Base-by-base conservation (phyloP, 2,797 vertebrate species). In the Pantherophis vulpinus region DNA sequence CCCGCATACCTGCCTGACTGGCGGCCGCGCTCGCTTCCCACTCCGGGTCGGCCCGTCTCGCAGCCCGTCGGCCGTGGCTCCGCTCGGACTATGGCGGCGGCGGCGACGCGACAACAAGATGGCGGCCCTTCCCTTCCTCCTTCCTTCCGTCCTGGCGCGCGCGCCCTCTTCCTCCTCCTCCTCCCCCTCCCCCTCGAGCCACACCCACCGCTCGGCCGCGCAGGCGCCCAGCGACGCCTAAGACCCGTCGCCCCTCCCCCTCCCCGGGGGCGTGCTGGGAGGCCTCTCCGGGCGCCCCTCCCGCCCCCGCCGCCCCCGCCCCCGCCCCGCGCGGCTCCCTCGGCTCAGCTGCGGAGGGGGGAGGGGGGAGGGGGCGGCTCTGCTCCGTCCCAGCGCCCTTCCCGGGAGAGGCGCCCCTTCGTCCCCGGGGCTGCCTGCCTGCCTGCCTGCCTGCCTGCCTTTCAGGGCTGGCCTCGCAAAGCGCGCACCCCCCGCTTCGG, bases 101-200 rank as follows among this genome's bases (percentile, higher is more conserved):
- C 59, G 83, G 92, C 93, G 90, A 93, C 93, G 93, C 93, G 93
- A 93, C 90, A 88, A 93, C 93, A 93, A 93, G 93, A 93, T 93
- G 93, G 93, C 93, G 86, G 87, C 90, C 83, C 16, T 58, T 70
- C 87, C 90, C 86, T 88, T 60, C 89, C 83, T 66, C 7, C 66
- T 56, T 88, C 47, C 86, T 86, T 66, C 20, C 58, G 29, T 58
- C 37, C 83, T 86, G 12, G 54, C 90, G 87, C 32, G 37, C 59
- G 74, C 59, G 58, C 58, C 58, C 16, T 59, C 18, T 20, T 20
- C 32, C 86, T 79, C 55, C 11, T 79, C 55, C 11, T 23, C 47
- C 13, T 83, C 13, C 89, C 27, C 66, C 61, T 27, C 79, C 88
- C 74, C 58, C 29, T 79, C 23, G 12, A 14, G 60, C 20, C 47